A percentile compares a stretch with the other conserved stretches of the same genome.
These are phyloP conservation scores for Eucera pruinosa DNA, from an alignment of 2,888 invertebrate species.

Conservation along the genomic window DNA sequence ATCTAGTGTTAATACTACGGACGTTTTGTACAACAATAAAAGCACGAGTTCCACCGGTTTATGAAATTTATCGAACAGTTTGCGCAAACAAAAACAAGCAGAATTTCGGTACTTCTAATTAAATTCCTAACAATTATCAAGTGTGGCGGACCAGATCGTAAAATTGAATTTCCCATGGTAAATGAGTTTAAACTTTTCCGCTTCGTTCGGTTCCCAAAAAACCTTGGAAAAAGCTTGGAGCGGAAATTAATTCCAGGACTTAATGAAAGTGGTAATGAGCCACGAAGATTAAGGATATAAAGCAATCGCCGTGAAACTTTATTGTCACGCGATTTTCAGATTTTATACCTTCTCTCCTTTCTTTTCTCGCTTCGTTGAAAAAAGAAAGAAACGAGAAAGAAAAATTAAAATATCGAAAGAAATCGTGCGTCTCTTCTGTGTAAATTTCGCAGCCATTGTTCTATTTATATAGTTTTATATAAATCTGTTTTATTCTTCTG, in stretches of 20 bases:
- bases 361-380: background rate
- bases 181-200: conserved; percentile 29
- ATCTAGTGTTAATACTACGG: too few relatives aligned
- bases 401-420: background rate
- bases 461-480: too few relatives aligned
- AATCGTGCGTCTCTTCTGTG: background rate
- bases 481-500: too few relatives aligned
- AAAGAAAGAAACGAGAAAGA: background rate
- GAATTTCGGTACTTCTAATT: background rate
- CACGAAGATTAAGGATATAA: conserved; percentile 60
- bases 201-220: conserved; percentile 31
- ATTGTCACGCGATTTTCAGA: conserved; percentile 48
- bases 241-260: conserved; percentile 60
- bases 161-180: conserved; percentile 11
- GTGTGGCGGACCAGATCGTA: too few relatives aligned
- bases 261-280: conserved; percentile 61
- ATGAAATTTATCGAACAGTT: too few relatives aligned
- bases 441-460: background rate
- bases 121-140: background rate
- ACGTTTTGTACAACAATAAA: background rate
- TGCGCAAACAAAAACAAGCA: too few relatives aligned
- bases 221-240: conserved; percentile 28
- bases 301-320: conserved; percentile 42
- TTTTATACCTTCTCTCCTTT: conserved; percentile 29
- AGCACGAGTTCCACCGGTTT: background rate